Percentiles rank a stretch among this genome's conserved stretches.
Conservation (phyloP, 2,113 vertebrate genomes). For the Hippocampus barbouri region DNA sequence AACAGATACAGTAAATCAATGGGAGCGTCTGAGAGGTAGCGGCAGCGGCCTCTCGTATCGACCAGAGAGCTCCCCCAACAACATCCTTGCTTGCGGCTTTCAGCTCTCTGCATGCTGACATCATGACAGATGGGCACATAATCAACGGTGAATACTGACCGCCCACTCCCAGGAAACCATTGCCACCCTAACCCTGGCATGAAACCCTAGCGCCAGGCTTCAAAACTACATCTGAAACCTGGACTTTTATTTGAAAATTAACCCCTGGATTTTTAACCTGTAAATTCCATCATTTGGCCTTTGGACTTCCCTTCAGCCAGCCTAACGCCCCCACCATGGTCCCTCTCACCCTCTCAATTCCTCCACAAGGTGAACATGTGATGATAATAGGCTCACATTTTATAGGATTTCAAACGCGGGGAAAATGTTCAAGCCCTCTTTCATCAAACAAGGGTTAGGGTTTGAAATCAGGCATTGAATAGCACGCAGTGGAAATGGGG, state of each 20-base stretch:
- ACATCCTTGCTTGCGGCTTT: conserved; percentile 1
- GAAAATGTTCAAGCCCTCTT: too few relatives aligned
- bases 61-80: conserved; percentile 22
- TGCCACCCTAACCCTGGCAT: not conserved
- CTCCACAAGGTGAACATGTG: not conserved
- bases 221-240: not conserved
- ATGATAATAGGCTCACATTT: not conserved
- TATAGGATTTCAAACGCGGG: not conserved
- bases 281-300: not conserved
- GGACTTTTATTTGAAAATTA: too few relatives aligned
- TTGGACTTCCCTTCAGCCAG: not conserved
- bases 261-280: not conserved
- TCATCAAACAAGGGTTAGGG: too few relatives aligned
- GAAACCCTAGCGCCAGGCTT: conserved; percentile 4
- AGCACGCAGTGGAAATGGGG: too few relatives aligned
- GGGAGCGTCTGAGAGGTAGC: conserved; percentile 56
- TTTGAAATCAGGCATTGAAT: too few relatives aligned
- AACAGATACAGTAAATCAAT: conserved; percentile 69
- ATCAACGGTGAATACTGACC: not conserved
- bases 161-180: not conserved
- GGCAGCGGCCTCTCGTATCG: conserved; percentile 53
- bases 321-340: too few relatives aligned
- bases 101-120: not conserved
- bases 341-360: not conserved
- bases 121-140: not conserved